Evolutionary conservation across 2,888 invertebrate genomes (phyloP).

Genomic region (Mythimna ferrago): DNA sequence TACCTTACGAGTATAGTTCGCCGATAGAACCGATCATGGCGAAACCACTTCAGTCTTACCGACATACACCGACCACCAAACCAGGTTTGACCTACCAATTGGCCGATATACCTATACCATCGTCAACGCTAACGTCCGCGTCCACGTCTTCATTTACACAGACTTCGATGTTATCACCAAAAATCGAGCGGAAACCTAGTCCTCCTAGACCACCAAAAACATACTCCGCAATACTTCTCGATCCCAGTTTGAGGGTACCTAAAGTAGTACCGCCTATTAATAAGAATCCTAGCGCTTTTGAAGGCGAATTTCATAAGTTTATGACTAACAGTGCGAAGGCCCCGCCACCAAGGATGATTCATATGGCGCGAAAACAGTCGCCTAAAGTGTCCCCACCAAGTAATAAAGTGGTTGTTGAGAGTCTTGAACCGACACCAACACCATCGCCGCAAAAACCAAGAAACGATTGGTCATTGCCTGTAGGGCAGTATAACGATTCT

Average conservation of each 20-base stretch:
- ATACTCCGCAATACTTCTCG: constrained; percentile 62
- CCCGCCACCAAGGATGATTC: neutral
- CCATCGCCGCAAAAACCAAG: constrained; percentile 25
- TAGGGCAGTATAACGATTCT: constrained; percentile 85
- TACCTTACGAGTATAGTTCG: constrained; percentile 75
- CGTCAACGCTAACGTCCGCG: neutral
- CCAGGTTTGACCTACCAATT: constrained; percentile 4
- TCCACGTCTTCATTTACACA: neutral
- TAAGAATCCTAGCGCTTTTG: constrained; percentile 85
- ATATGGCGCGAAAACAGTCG: neutral
- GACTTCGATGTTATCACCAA: constrained; percentile 33
- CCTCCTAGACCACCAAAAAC: constrained; percentile 45
- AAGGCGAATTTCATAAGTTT: constrained; percentile 85
- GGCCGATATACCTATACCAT: constrained; percentile 15
- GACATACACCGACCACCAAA: constrained; percentile 19
- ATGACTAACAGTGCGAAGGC: constrained; percentile 67
- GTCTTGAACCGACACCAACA: constrained; percentile 43
- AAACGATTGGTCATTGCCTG: constrained; percentile 74
- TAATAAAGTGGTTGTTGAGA: constrained; percentile 66
- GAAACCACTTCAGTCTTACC: constrained; percentile 65
- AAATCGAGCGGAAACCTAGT: constrained; percentile 38
- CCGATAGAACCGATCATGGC: constrained; percentile 78
- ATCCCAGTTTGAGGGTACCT: constrained; percentile 72
- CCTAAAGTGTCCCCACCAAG: constrained; percentile 38
- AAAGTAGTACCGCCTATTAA: constrained; percentile 78